Evolutionary conservation across 2,888 invertebrate genomes (phyloP).

Genomic region (Eulithis prunata): DNA sequence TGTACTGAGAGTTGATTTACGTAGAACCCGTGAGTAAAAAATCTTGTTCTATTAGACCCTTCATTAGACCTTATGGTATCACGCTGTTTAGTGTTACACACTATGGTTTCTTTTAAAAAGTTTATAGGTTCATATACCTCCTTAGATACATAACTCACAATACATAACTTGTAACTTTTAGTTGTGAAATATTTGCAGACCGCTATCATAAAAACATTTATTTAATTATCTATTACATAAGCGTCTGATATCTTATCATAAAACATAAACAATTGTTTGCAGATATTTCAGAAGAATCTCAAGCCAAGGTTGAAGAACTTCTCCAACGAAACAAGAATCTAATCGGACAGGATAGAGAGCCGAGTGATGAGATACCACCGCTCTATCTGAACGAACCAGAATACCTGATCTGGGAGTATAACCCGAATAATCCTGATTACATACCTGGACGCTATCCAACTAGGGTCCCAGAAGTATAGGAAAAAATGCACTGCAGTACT

Average conservation of each 20-base stretch:
- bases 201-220: neutral
- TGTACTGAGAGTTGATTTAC: conserved; percentile 67
- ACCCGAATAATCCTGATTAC: conserved; percentile 76
- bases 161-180: no score
- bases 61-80: no score
- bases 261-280: conserved; percentile 14
- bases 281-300: conserved; percentile 77
- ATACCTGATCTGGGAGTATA: conserved; percentile 80
- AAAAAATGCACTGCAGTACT: neutral
- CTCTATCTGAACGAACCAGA: conserved; percentile 78
- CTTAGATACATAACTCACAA: no score
- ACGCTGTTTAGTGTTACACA: no score
- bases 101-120: no score
- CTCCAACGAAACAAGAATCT: conserved; percentile 73
- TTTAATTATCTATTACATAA: neutral
- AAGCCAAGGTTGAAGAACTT: conserved; percentile 71
- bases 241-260: conserved; percentile 12
- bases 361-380: conserved; percentile 76
- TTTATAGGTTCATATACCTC: no score
- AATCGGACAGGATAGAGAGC: conserved; percentile 66
- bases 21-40: conserved; percentile 68
- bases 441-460: conserved; percentile 73
- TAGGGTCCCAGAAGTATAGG: conserved; percentile 68
- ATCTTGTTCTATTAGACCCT: no score
- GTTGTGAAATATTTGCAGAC: no score